Conservation (phyloP, 2,888 invertebrate species). For the Andrena chrysosceles region DNA sequence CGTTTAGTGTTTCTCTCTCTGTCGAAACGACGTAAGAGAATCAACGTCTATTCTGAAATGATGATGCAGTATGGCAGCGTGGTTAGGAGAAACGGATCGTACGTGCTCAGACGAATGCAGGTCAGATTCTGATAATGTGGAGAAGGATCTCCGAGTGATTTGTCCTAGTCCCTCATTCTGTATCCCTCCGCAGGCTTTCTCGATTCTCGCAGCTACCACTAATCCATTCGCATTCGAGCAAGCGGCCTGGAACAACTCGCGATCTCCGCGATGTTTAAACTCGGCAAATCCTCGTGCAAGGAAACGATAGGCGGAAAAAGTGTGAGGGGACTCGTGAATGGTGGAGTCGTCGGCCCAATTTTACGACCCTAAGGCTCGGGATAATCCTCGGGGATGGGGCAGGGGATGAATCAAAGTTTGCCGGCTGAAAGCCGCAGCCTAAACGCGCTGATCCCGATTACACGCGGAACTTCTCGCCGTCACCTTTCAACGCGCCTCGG, state of each 20-base stretch:
- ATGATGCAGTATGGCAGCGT: not conserved
- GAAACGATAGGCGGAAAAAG: not conserved
- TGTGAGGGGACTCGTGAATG: not conserved
- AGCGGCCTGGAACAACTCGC: too few species aligned
- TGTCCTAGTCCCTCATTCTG: too few species aligned
- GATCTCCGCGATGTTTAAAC: too few species aligned
- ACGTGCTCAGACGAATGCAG: slow-evolving; percentile 45
- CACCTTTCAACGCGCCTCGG: not conserved
- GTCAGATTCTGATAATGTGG: slow-evolving; percentile 46
- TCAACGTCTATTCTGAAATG: too few species aligned
- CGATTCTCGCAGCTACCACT: too few species aligned
- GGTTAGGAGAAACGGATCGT: slow-evolving; percentile 24
- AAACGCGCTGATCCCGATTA: slow-evolving; percentile 51
- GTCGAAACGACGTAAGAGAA: too few species aligned
- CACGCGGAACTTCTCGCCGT: slow-evolving; percentile 18
- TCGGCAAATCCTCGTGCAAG: slow-evolving; percentile 18
- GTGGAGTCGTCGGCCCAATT: slow-evolving; percentile 8
- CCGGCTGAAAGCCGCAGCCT: slow-evolving; percentile 22
- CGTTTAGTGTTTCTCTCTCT: too few species aligned
- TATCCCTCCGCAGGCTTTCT: too few species aligned
- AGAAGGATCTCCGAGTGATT: too few species aligned
- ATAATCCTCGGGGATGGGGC: slow-evolving; percentile 8
- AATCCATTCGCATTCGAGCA: too few species aligned
- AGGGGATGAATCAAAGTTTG: slow-evolving; percentile 29
- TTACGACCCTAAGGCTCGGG: not conserved